A percentile compares a stretch with the other conserved stretches of the same genome.
Evolutionary conservation across 2,888 invertebrate species (phyloP).

Genomic region (Pyrrhia umbra): DNA sequence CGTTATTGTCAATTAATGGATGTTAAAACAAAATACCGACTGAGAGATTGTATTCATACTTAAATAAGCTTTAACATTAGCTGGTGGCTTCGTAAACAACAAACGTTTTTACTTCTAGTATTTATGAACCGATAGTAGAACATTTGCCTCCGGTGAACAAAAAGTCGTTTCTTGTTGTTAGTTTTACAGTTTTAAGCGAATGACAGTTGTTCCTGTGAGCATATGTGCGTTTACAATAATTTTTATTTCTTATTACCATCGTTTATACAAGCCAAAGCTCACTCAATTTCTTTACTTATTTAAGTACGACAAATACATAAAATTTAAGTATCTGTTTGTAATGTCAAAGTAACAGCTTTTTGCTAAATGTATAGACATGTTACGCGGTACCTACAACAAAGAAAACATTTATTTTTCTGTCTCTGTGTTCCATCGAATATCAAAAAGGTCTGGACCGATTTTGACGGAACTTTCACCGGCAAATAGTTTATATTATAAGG

Average conservation of each 20-base stretch:
- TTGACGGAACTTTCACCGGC: too few species aligned
- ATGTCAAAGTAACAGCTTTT: too few species aligned
- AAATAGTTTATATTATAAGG: too few species aligned
- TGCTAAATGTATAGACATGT: too few species aligned
- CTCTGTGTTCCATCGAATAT: too few species aligned
- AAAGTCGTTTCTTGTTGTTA: constrained; percentile 25
- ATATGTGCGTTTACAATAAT: background rate
- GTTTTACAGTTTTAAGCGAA: constrained; percentile 5
- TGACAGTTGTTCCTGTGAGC: background rate
- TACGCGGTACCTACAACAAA: too few species aligned
- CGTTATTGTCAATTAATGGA: constrained; percentile 22
- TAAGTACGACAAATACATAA: background rate
- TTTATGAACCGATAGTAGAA: constrained; percentile 3
- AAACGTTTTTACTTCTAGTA: background rate
- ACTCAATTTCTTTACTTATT: background rate
- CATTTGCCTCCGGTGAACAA: constrained; percentile 21
- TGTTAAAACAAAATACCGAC: constrained; percentile 1
- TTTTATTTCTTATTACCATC: background rate
- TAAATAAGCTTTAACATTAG: background rate
- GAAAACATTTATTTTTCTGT: too few species aligned
- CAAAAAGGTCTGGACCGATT: too few species aligned
- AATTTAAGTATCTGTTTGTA: background rate
- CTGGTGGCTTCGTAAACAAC: background rate
- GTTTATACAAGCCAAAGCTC: background rate
- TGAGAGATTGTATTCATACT: background rate